Conservation (phyloP, 2,888 invertebrate species). For the Aradus depressus region DNA sequence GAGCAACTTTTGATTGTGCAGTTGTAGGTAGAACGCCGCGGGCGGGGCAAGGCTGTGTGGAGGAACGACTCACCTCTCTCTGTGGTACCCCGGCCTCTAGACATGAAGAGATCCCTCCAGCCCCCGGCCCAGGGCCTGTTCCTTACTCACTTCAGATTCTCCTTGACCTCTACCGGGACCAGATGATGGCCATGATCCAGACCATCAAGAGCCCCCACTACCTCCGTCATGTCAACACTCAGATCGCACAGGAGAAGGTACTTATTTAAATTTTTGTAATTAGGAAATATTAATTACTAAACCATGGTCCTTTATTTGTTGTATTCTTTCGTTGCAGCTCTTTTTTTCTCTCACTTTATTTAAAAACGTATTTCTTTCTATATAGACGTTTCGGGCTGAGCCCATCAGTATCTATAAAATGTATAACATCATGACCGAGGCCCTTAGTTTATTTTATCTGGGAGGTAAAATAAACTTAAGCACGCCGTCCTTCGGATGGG, state of each 20-base stretch:
- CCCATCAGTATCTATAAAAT: too few relatives aligned
- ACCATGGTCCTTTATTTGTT: neutral
- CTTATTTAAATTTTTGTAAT: neutral
- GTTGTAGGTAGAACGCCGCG: conserved; percentile 66
- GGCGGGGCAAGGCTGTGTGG: conserved; percentile 83
- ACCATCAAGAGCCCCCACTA: conserved; percentile 73
- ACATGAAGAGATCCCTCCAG: conserved; percentile 75
- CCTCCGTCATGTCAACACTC: conserved; percentile 54
- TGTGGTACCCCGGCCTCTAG: conserved; percentile 53
- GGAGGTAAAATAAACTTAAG: too few relatives aligned
- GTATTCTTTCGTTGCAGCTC: neutral
- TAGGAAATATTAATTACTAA: neutral
- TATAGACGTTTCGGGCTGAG: too few relatives aligned
- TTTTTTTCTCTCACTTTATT: too few relatives aligned
- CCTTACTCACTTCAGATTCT: conserved; percentile 80
- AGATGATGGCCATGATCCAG: conserved; percentile 73
- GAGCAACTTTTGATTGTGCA: too few relatives aligned
- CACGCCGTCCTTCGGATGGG: too few relatives aligned
- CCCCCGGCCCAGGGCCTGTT: conserved; percentile 60
- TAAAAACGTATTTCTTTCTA: too few relatives aligned
- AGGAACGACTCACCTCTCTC: conserved; percentile 74
- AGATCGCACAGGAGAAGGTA: conserved; percentile 72
- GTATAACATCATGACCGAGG: too few relatives aligned
- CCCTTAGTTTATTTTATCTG: too few relatives aligned
- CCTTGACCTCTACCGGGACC: conserved; percentile 72